Evolutionary conservation across 2,113 vertebrate species (phyloP), one percentile per base, ranked within the genome.

Genomic region (Bucco capensis): DNA sequence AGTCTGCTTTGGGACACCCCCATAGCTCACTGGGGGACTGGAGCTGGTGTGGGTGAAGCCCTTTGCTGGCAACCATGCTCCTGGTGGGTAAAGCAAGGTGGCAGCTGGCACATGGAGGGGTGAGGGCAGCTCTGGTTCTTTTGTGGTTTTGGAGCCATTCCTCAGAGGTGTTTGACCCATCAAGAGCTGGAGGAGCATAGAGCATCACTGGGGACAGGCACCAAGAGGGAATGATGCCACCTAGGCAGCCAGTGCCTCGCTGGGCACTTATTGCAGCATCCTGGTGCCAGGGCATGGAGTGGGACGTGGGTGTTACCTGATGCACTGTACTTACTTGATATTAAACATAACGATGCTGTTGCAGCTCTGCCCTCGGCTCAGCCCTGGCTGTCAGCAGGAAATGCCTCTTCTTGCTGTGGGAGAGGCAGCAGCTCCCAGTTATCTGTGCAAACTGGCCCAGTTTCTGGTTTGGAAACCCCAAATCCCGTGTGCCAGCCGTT

Each of bases 21-120:
- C 40, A 27, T 2, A 0, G 46, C 61, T 54, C 42, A 8, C n/a
- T 8, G 23, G n/a, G 31, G 51, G 51, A 8, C 49, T 25, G 23
- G 17, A 46, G 31, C 40, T 56, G 46, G 25, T 10, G 57, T 12
- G 57, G 38, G 22, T 37, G 42, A 64, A 86, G 57, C 25, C 35
- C n/a, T 2, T 1, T 8, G 19, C 65, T 44, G 51, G 65, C 17
- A 35, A 75, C 2, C 0, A 12, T 23, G 24, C 33, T 71, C 35
- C 42, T 37, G 23, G 19, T 2, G 46, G 22, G 15, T 47, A 30
- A 40, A 82, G 71, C 19, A 16, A 14, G 0, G 1, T 22, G 44
- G 54, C 61, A 88, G 14, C 19, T 0, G 2, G 25, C 14, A 28
- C 15, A 62, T 33, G 56, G 2, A 0, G 1, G 2, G 12, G 33